Base-by-base conservation (phyloP, 2,888 invertebrate genomes). In the Meghimatium bilineatum region DNA sequence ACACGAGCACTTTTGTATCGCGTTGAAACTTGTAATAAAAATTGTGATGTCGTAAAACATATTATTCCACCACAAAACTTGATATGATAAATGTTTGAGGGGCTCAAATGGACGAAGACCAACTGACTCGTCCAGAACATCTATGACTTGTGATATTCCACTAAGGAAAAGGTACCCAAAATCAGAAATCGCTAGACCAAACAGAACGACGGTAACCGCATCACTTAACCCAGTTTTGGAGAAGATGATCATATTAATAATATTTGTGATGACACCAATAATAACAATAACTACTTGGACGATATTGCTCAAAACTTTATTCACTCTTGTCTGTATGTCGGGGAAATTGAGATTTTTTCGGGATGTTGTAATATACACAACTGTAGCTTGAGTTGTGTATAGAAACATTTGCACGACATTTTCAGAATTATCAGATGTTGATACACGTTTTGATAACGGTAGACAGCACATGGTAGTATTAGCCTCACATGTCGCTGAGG, bases 1-100 rank as follows among this genome's bases (percentile, higher is more conserved):
- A 49, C 79, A 79, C 23, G 79, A 67, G 79, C 79, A 79, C 29
- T 79, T 79, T 67, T 79, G 79, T 20, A 79, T 67, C 1, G 79
- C 79, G 49, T 34, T 66, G 69, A 79, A 79, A 29, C 67, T 67
- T 14, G 79, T 79, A 23, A 79, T 67, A 44, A 79, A 23, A 14
- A 67, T 66, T 1, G 79, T 63, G 29, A 74, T 66, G 49, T 72
- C 66, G 32, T 71, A 36, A 34, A 60, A 81, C 60, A 66, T 56
- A 1, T 52, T 75, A 29, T 52, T 36, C 36, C 32, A 77, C 77
- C 76, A 76, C 0, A 60, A 23, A 23, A 69, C 49, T 17, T 34
- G 69, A 69, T 26, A 77, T 36, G 69, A 44, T n/a, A 83, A 17
- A 26, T n/a, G n/a, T 74, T 60, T 72, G 0, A 83, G 66, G 0